Evolutionary conservation across 2,888 invertebrate genomes (phyloP).

Genomic region (Philereme vetulata): DNA sequence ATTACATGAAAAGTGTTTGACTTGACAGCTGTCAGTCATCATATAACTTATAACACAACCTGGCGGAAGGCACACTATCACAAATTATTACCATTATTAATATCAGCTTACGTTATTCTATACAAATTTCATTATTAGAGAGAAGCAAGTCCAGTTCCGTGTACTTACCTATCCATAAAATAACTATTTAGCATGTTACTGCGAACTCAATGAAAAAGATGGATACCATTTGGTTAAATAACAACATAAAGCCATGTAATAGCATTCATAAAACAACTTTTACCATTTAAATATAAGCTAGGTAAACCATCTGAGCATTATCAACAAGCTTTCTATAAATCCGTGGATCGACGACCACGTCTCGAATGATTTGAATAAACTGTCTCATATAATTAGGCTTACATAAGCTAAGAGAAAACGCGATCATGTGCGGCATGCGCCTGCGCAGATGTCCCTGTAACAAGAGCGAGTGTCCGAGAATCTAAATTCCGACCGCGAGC

Average conservation of each 20-base stretch:
- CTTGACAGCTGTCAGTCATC: no score
- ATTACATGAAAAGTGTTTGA: no score
- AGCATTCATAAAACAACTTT: slow-evolving; percentile 2
- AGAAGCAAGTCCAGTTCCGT: no score
- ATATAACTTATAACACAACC: no score
- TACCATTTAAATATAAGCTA: neutral
- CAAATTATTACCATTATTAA: no score
- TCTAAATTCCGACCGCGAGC: slow-evolving; percentile 67
- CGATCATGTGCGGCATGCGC: slow-evolving; percentile 48
- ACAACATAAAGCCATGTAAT: slow-evolving; percentile 2
- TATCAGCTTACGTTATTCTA: no score
- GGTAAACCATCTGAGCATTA: slow-evolving; percentile 8
- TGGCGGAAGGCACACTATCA: no score
- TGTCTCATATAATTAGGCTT: slow-evolving; percentile 41
- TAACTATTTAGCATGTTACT: neutral
- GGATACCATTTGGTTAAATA: neutral
- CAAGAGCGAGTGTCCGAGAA: slow-evolving; percentile 70
- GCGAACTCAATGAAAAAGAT: neutral
- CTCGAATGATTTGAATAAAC: slow-evolving; percentile 41
- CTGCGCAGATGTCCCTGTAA: slow-evolving; percentile 65
- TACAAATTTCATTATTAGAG: no score
- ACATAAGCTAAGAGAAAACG: slow-evolving; percentile 58
- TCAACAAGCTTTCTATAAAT: slow-evolving; percentile 36
- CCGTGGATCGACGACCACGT: slow-evolving; percentile 30
- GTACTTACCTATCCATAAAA: no score